Evolutionary conservation across 92 coral and sea anemone genomes (phyloP), one percentile per base, ranked within the genome.

Genomic region (Actinernus sp.): DNA sequence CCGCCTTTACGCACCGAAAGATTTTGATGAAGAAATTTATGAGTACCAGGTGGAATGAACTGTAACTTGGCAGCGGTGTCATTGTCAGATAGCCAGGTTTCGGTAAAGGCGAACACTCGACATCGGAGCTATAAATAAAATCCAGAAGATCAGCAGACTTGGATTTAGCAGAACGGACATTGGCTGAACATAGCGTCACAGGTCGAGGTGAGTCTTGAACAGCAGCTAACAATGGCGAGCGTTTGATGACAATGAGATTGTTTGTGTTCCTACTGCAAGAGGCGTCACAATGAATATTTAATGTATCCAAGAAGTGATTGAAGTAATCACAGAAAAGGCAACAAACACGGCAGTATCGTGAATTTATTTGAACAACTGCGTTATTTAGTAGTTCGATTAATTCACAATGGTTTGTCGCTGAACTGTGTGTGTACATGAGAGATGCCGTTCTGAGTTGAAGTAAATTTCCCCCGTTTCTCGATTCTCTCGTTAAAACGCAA

Each of bases 31-130:
- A 61, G 39, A 61, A 73, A 73, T 29, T 50, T 39, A 32, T 74
- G 73, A 32, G 58, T 74, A 26, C 48, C 64, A 27, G 71, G 31
- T 36, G 62, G 63, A 53, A 73, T 60, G 54, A 73, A 73, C 53
- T 73, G 61, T 43, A 58, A 47, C 56, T 71, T 71, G 22, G 74
- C 65, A 3, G 82, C 82, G 38, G 29, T 52, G 47, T 63, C 74
- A 19, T 63, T 45, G 19, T 65, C 58, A 26, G 45, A 20, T 31
- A 74, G 49, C 82, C 74, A 63, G 20, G 74, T 74, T 64, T 63
- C 82, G 36, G 82, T 74, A 14, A 63, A 24, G 5, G 67, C 58
- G 27, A 74, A 63, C 16, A 53, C 17, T 63, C 74, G 9, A 50
- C 28, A 19, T 54, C 58, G 14, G 61, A 51, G 26, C 44, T 26